These are phyloP conservation scores for Ctenicera cuprea DNA, from an alignment of 2,888 invertebrate species.

Conservation along the genomic window DNA sequence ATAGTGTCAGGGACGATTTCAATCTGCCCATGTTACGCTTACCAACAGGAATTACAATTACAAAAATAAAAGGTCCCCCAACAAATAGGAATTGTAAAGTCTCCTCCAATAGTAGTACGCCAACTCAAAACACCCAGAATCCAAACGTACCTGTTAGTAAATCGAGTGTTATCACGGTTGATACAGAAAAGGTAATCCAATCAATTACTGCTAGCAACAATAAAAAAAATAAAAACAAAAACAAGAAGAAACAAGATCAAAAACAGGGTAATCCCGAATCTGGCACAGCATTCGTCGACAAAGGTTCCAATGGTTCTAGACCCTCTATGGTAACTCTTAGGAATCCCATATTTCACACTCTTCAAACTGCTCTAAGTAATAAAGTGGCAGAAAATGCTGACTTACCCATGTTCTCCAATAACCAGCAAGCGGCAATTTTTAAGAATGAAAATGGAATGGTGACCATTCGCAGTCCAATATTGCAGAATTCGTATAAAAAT, in stretches of 20 bases:
- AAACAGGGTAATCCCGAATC: constrained; percentile 50
- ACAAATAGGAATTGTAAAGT: constrained; percentile 65
- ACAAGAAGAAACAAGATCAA: constrained; percentile 68
- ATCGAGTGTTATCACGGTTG: constrained; percentile 78
- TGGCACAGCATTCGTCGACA: constrained; percentile 3
- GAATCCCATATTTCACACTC: constrained; percentile 84
- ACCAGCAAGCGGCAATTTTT: constrained; percentile 80
- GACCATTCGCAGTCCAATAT: constrained; percentile 84
- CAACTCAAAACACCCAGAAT: constrained; percentile 51
- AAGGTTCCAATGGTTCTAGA: constrained; percentile 66
- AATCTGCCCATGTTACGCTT: constrained; percentile 68
- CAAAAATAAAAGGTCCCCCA: constrained; percentile 72
- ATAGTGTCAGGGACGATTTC: constrained; percentile 59
- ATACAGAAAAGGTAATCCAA: constrained; percentile 76
- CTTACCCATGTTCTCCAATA: constrained; percentile 63
- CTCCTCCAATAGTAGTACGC: constrained; percentile 59
- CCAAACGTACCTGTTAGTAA: constrained; percentile 69
- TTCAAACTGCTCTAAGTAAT: constrained; percentile 71
- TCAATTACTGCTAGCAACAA: constrained; percentile 59
- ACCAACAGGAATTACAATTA: constrained; percentile 72
- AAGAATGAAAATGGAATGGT: constrained; percentile 88
- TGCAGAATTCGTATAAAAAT: constrained; percentile 59
- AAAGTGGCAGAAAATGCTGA: constrained; percentile 68
- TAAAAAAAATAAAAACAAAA: constrained; percentile 75
- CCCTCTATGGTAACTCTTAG: constrained; percentile 85